A percentile compares a stretch with the other conserved stretches of the same genome.
Conservation (phyloP, 2,113 vertebrate genomes). For the Phoenicopterus ruber region DNA sequence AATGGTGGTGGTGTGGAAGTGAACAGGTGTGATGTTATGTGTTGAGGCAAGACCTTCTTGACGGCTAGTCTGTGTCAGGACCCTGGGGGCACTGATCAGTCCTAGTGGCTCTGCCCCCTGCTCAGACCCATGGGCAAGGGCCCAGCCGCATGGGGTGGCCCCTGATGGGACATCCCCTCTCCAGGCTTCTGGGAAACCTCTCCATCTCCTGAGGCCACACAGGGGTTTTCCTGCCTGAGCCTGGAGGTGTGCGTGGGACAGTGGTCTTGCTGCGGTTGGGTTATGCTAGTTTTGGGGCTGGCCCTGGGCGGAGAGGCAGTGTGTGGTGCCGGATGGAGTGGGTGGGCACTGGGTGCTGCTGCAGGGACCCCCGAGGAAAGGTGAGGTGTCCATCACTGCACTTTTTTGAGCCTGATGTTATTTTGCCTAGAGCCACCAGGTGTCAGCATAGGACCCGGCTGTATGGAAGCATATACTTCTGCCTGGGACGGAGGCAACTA, state of each 20-base stretch:
- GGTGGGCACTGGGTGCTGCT: accelerated
- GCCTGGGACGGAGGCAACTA: accelerated
- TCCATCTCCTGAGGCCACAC: not conserved
- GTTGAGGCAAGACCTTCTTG: too few relatives aligned
- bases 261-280: accelerated
- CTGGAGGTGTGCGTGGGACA: accelerated
- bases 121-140: accelerated
- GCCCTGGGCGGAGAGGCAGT: not conserved
- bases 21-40: not conserved
- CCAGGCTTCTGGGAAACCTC: not conserved
- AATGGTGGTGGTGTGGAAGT: too few relatives aligned
- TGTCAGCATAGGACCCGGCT: not conserved
- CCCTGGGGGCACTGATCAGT: too few relatives aligned
- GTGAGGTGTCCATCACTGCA: accelerated
- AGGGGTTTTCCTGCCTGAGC: not conserved
- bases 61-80: too few relatives aligned
- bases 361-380: accelerated
- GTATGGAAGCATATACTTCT: accelerated
- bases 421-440: not conserved
- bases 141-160: accelerated
- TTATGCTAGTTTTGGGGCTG: not conserved
- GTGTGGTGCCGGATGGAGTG: accelerated
- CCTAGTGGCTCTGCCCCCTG: not conserved
- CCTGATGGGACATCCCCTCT: too few relatives aligned
- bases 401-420: accelerated